A percentile compares a stretch with the other conserved stretches of the same genome.
Conservation (phyloP, 2,797 vertebrate genomes). For the Percopsis omiscomaycus region DNA sequence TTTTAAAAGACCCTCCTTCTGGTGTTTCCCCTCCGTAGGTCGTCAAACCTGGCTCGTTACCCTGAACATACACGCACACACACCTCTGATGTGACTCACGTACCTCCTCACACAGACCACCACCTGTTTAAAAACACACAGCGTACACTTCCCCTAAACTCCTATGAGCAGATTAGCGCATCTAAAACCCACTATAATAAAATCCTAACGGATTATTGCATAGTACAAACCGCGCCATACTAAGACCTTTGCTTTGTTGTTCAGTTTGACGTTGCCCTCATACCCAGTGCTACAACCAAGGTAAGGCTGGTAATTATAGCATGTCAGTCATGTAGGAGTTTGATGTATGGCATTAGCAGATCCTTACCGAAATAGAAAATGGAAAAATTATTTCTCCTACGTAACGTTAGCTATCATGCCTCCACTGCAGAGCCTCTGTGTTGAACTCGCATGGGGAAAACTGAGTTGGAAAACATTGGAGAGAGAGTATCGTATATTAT, state of each 20-base stretch:
- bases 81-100: too few species aligned
- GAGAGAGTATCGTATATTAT: conserved; percentile 23
- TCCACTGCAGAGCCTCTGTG: conserved; percentile 16
- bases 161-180: conserved; percentile 52
- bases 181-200: conserved; percentile 54
- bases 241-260: conserved; percentile 38
- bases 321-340: conserved; percentile 27
- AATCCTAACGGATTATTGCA: conserved; percentile 48
- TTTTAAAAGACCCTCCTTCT: conserved; percentile 66
- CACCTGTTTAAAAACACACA: conserved; percentile 1
- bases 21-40: conserved; percentile 55
- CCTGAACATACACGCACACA: conserved; percentile 6
- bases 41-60: conserved; percentile 24
- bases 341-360: conserved; percentile 25
- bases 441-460: neutral
- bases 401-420: conserved; percentile 34
- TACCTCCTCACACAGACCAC: neutral
- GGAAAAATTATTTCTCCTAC: conserved; percentile 48
- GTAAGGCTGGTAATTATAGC: conserved; percentile 36
- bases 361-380: conserved; percentile 40
- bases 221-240: conserved; percentile 35
- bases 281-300: conserved; percentile 4
- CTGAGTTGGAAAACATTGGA: neutral
- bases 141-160: neutral
- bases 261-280: conserved; percentile 19